Evolutionary conservation across 2,113 vertebrate species (phyloP), one percentile per base, ranked within the genome.

Genomic region (Panthera uncia): DNA sequence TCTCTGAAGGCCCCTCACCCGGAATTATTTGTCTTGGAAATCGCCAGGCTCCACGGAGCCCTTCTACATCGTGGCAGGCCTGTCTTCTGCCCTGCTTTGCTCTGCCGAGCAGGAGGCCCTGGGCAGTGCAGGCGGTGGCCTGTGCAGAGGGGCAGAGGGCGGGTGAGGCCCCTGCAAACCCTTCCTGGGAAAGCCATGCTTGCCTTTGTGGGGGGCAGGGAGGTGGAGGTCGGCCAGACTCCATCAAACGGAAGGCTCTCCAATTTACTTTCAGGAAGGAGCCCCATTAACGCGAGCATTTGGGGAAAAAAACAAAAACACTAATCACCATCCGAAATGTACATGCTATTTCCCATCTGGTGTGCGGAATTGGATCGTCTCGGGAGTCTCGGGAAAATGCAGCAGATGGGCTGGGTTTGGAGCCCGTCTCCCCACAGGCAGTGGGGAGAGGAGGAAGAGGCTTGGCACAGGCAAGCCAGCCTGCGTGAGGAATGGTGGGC

Each of bases 351-450:
- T 96, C 97, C 97, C 95, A 98, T 97, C 98, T 96, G 97, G 95
- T 83, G 96, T 25, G 23, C 48, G 7, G 55, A 98, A 97, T 50
- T 71, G 98, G 97, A 98, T 61, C 27, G 68, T 90, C 89, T 95
- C 10, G 1, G 92, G 97, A 97, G 94, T 94, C 85, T 94, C 76
- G 0, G 55, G 68, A 92, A 96, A 95, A 89, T 74, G 98, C 85
- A 82, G 96, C 95, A 97, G 98, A 98, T 97, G 68, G 80, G 96
- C 93, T 98, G 97, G 97, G 74, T 96, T 98, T 98, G 97, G 94
- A 98, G 96, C 94, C 92, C 69, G 1, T 84, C 76, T 95, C 96
- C 93, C 96, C 78, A 89, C 94, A 94, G 94, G 94, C 95, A 95
- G 93, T 45, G 50, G 76, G 79, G 79, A 97, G 86, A 96, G 85